phyloP scores from a whole-genome alignment of 2,797 vertebrate genomes.

The Pantherophis vulpinus region DNA sequence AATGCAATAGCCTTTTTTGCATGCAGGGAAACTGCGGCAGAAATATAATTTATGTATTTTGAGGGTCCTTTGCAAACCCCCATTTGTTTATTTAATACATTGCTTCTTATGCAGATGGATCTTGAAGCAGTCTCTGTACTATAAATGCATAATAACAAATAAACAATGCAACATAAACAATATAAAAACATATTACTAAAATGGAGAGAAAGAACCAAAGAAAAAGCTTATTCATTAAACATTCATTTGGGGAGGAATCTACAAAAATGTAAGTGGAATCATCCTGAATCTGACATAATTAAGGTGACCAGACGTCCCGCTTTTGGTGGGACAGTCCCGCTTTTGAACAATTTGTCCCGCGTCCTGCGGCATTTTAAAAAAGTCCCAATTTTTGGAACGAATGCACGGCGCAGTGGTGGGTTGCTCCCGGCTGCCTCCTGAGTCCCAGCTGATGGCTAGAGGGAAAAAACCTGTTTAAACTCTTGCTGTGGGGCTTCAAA shows the following conservation, averaged over 20 bases:
- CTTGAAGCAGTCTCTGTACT: neutral
- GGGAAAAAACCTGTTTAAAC: too few species aligned
- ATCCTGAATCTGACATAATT: neutral
- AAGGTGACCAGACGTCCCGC: too few species aligned
- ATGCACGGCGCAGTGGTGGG: too few species aligned
- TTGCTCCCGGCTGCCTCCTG: too few species aligned
- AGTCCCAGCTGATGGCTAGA: too few species aligned
- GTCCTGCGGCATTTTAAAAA: too few species aligned
- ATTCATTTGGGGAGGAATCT: neutral
- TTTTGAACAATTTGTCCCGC: too few species aligned
- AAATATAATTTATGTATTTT: neutral
- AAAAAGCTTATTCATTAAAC: neutral
- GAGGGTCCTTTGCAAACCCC: neutral
- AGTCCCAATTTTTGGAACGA: too few species aligned
- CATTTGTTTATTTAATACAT: neutral
- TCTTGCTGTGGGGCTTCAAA: too few species aligned
- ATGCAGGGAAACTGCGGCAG: too few species aligned
- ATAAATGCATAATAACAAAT: neutral
- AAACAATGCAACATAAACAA: neutral
- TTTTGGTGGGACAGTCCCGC: too few species aligned
- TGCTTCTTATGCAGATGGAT: neutral
- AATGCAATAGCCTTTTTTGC: too few species aligned
- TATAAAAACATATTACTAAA: neutral
- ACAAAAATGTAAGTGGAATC: neutral
- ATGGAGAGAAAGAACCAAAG: neutral